A percentile compares a stretch with the other conserved stretches of the same genome.
Conservation (phyloP, 2,113 vertebrate genomes). For the Myotis yumanensis region DNA sequence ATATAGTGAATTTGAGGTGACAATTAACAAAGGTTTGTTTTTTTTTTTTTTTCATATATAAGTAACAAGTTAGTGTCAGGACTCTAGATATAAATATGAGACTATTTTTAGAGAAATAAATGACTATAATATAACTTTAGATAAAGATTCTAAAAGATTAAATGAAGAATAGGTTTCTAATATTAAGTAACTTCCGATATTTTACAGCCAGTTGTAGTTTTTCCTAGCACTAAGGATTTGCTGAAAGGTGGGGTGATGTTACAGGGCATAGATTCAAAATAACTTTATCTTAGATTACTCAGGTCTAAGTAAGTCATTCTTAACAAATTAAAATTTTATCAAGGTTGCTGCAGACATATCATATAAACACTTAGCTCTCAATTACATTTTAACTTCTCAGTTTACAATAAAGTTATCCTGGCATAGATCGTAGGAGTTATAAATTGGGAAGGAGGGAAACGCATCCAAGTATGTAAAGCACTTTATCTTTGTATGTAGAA, state of each 20-base stretch:
- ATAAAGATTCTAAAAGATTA: neutral
- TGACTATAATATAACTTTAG: neutral
- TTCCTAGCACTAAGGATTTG: neutral
- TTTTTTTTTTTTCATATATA: neutral
- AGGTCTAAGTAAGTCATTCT: constrained; percentile 33
- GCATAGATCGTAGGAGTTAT: neutral
- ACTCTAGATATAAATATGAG: neutral
- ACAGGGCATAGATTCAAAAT: neutral
- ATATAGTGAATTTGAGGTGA: neutral
- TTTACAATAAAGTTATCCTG: constrained; percentile 43
- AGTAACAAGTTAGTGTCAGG: neutral
- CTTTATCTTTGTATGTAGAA: constrained; percentile 38
- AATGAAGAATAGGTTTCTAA: constrained; percentile 10
- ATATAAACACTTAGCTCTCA: neutral
- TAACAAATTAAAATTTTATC: constrained; percentile 60
- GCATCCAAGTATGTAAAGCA: constrained; percentile 14
- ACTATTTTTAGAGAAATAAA: neutral
- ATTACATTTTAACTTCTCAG: constrained; percentile 49
- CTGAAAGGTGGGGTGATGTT: neutral
- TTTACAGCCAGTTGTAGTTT: neutral
- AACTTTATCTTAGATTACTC: neutral
- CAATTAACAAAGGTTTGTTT: neutral
- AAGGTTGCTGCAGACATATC: neutral
- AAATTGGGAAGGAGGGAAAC: neutral
- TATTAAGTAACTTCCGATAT: neutral